Evolutionary conservation across 2,797 vertebrate genomes (phyloP).

Genomic region (Hemitrygon akajei): DNA sequence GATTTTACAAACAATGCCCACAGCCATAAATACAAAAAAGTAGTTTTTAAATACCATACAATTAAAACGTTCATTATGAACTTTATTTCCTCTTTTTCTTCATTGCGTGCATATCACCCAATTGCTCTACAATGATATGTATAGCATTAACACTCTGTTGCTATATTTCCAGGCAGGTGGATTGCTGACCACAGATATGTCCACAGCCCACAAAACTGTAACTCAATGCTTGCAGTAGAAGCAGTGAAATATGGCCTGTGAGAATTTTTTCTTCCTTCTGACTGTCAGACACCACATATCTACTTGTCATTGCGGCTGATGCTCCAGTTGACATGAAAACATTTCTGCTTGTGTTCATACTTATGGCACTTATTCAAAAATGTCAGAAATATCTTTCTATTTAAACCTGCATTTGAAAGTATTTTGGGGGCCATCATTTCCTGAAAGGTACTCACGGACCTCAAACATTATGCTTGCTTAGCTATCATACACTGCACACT

Average conservation of each 20-base stretch:
- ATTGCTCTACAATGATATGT: neutral
- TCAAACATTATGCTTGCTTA: conserved; percentile 16
- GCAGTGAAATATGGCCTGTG: neutral
- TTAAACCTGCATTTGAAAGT: neutral
- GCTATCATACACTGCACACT: neutral
- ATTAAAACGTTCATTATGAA: too few relatives aligned
- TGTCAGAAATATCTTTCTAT: neutral
- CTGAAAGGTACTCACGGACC: neutral
- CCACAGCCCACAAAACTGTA: neutral
- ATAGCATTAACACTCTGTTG: neutral
- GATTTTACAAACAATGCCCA: too few relatives aligned
- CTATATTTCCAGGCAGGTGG: neutral
- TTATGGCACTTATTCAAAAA: neutral
- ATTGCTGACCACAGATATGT: neutral
- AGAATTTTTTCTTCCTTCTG: neutral
- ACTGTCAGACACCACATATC: neutral
- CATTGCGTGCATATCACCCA: neutral
- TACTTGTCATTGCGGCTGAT: neutral
- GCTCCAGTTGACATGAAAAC: neutral
- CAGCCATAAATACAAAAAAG: too few relatives aligned
- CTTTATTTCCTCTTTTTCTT: neutral
- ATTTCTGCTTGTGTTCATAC: neutral
- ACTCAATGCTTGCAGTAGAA: neutral
- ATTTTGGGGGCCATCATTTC: neutral
- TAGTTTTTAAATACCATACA: too few relatives aligned